A percentile compares a stretch with the other conserved stretches of the same genome.
Conservation (phyloP, 2,797 vertebrate genomes). For the Pangasius sanitwongsei region DNA sequence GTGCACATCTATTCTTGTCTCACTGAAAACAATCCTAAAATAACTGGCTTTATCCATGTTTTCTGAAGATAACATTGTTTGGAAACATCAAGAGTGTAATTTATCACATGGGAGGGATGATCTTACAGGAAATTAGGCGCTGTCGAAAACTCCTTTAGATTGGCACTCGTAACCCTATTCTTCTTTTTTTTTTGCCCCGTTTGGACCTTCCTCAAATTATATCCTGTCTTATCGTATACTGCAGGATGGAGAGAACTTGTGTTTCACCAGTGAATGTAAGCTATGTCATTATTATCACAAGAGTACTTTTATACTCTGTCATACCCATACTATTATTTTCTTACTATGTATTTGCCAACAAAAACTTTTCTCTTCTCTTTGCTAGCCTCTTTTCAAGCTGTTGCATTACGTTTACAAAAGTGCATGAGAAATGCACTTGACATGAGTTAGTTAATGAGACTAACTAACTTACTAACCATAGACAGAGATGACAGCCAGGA, state of each 20-base stretch:
- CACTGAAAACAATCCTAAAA: not conserved
- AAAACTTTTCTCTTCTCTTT: not conserved
- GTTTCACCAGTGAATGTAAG: not conserved
- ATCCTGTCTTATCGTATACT: conserved; percentile 11
- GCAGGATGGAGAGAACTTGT: not conserved
- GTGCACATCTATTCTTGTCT: not conserved
- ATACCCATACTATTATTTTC: not conserved
- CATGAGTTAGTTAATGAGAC: too few species aligned
- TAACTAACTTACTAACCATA: conserved; percentile 83
- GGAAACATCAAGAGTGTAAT: conserved; percentile 16
- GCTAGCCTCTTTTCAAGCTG: not conserved
- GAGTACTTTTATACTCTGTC: not conserved
- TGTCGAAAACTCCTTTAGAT: conserved; percentile 4
- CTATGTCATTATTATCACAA: not conserved
- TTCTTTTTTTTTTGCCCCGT: conserved; percentile 28
- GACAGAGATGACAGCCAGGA: conserved; percentile 95
- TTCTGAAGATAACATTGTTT: conserved; percentile 26
- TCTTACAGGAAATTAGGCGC: conserved; percentile 12
- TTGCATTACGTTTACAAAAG: not conserved
- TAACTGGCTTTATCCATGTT: not conserved
- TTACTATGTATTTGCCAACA: not conserved
- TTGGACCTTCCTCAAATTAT: conserved; percentile 39
- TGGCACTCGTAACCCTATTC: conserved; percentile 18
- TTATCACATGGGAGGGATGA: not conserved
- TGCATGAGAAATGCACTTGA: not conserved